phyloP scores from a whole-genome alignment of 2,797 vertebrate genomes.

The Myotis vivesi region DNA sequence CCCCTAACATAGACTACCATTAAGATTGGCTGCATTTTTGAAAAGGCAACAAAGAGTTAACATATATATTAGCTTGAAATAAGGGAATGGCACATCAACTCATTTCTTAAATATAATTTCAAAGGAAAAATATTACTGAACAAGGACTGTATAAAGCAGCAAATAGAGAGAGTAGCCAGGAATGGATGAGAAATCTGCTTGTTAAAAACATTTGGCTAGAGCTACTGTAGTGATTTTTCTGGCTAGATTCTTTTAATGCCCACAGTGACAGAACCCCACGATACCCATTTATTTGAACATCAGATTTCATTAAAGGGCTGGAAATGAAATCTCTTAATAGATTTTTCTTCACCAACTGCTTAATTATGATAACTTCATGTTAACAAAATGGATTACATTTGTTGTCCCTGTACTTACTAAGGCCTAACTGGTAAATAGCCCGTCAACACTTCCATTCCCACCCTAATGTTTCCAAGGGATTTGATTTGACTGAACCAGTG shows the following conservation, averaged over 20 bases:
- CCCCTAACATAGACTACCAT: not conserved
- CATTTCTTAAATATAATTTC: not conserved
- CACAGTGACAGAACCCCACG: not conserved
- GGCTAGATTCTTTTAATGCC: not conserved
- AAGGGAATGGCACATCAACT: not conserved
- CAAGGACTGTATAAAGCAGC: not conserved
- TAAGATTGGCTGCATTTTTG: not conserved
- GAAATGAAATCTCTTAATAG: slow-evolving; percentile 35
- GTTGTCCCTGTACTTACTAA: not conserved
- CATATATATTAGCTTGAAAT: not conserved
- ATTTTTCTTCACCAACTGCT: slow-evolving; percentile 57
- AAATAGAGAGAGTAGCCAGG: not conserved
- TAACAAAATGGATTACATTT: slow-evolving; percentile 48
- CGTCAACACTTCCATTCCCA: slow-evolving; percentile 9
- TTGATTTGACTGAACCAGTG: not conserved
- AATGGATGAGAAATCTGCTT: not conserved
- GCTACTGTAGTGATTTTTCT: not conserved
- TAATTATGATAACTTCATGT: slow-evolving; percentile 46
- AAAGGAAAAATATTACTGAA: slow-evolving; percentile 14
- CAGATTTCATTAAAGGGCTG: slow-evolving; percentile 14
- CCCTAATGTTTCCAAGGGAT: not conserved
- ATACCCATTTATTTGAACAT: slow-evolving; percentile 31
- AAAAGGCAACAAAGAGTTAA: not conserved
- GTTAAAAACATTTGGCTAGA: not conserved
- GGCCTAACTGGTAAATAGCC: not conserved